Evolutionary conservation across 2,797 vertebrate species (phyloP).

Genomic region (Lates japonicus): DNA sequence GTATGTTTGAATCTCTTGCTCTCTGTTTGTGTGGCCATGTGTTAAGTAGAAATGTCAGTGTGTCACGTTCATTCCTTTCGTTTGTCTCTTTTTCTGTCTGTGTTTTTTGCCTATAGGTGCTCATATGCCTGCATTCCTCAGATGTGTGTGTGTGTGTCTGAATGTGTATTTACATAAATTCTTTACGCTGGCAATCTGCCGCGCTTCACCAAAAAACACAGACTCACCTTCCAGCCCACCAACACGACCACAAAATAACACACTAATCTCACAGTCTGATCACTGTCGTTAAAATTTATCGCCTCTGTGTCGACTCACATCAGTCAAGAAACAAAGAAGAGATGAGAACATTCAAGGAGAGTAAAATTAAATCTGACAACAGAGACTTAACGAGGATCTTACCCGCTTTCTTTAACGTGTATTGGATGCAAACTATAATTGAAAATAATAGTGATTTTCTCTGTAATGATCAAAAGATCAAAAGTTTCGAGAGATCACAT

Average conservation of each 20-base stretch:
- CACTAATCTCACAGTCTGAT: constrained; percentile 5
- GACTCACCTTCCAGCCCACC: constrained; percentile 1
- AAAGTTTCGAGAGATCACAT: too few relatives aligned
- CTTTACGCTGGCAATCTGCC: constrained; percentile 19
- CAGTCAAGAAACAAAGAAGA: constrained; percentile 6
- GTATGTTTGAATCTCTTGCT: constrained; percentile 6
- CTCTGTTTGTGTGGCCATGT: not conserved
- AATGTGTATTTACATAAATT: constrained; percentile 11
- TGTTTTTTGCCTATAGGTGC: not conserved
- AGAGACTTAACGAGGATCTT: not conserved
- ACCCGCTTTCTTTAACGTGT: too few relatives aligned
- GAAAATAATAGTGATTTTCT: too few relatives aligned
- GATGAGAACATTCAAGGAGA: not conserved
- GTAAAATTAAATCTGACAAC: not conserved
- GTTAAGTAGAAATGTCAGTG: not conserved
- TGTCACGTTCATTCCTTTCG: not conserved
- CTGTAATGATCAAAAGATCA: too few relatives aligned
- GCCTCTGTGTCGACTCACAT: not conserved
- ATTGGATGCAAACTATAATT: too few relatives aligned
- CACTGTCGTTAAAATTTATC: constrained; percentile 2
- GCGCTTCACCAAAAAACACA: constrained; percentile 8
- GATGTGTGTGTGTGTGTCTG: too few relatives aligned
- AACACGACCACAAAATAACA: constrained; percentile 26
- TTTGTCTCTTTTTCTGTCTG: not conserved
- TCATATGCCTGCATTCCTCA: not conserved